Base-by-base conservation (phyloP, 2,797 vertebrate species). In the Acrocephalus scirpaceus region DNA sequence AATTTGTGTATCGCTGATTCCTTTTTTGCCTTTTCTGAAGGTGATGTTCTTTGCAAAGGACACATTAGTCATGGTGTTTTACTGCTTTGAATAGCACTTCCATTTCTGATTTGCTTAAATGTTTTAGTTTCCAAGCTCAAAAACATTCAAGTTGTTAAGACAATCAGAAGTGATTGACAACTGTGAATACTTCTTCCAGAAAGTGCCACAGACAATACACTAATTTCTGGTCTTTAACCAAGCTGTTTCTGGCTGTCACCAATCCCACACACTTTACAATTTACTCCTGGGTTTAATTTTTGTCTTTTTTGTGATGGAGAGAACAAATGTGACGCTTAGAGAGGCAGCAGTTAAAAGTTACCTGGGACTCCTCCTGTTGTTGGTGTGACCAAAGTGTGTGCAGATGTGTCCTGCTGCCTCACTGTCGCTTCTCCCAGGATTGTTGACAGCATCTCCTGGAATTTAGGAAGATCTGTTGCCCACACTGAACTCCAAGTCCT, bases 1-100 rank as follows among this genome's bases (percentile, higher is more conserved):
- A 88, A 91, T 89, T 76, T 72, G 18, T 86, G 11, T 73, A 74
- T 64, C 57, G 64, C 72, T 82, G 50, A 89, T 92, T 95, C 73
- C 58, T 50, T 92, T 96, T 87, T 81, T 91, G 32, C 53, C 19
- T 96, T 91, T 95, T 92, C 92, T 91, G 56, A 96, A 96, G 75
- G 79, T 91, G 61, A 86, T 47, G 10, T 48, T 40, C 17, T 76
- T 71, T 88, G 61, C 47, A 90, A 72, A 71, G 30, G 69, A 44
- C 40, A 75, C 65, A 30, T 54, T 77, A 30, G 85, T 62, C n/a
- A 13, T 7, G 29, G 12, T 78, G 18, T 21, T 92, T 80, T 78
- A 82, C 32, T 90, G 51, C 67, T 89, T 53, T 83, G 40, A 91
- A 79, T 77, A 76, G 48, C 30, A 69, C 25, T 81, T 65, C 13